Evolutionary conservation across 2,797 vertebrate species (phyloP).

Genomic region (Hippopotamyrus pictus): DNA sequence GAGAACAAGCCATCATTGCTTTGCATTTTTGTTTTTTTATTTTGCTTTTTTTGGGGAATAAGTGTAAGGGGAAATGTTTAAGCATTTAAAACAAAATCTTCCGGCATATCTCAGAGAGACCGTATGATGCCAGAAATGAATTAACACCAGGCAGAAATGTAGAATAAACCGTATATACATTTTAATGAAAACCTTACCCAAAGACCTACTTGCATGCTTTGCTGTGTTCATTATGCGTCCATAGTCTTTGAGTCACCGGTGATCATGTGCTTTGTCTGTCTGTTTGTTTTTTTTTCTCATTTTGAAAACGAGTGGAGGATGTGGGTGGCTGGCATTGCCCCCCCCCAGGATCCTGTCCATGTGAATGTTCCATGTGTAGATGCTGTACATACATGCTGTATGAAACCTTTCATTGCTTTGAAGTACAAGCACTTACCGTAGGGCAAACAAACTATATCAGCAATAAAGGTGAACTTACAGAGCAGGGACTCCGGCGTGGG

Average conservation of each 20-base stretch:
- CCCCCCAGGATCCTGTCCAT: slow-evolving; percentile 48
- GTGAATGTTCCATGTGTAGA: slow-evolving; percentile 74
- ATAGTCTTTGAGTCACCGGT: slow-evolving; percentile 46
- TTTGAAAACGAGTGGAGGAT: slow-evolving; percentile 44
- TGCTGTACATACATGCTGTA: slow-evolving; percentile 78
- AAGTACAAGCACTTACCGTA: slow-evolving; percentile 66
- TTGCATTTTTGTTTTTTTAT: slow-evolving; percentile 45
- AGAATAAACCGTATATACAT: slow-evolving; percentile 64
- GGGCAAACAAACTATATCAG: slow-evolving; percentile 67
- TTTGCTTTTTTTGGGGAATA: slow-evolving; percentile 47
- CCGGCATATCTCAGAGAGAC: slow-evolving; percentile 30
- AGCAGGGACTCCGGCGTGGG: slow-evolving; percentile 56
- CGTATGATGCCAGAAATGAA: slow-evolving; percentile 39
- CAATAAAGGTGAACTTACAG: slow-evolving; percentile 59
- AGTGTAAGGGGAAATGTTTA: slow-evolving; percentile 15
- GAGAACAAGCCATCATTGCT: slow-evolving; percentile 49
- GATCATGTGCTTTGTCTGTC: slow-evolving; percentile 19
- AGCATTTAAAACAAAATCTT: slow-evolving; percentile 35
- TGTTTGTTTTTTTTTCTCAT: slow-evolving; percentile 35
- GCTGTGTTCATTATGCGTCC: slow-evolving; percentile 38
- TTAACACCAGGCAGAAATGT: slow-evolving; percentile 49
- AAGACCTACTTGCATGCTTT: slow-evolving; percentile 64
- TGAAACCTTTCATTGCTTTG: slow-evolving; percentile 64
- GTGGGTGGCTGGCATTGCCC: neutral
- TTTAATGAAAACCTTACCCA: slow-evolving; percentile 56